phyloP scores from a whole-genome alignment of 1,140 invertebrate genomes.

The Kradibia gibbosae region DNA sequence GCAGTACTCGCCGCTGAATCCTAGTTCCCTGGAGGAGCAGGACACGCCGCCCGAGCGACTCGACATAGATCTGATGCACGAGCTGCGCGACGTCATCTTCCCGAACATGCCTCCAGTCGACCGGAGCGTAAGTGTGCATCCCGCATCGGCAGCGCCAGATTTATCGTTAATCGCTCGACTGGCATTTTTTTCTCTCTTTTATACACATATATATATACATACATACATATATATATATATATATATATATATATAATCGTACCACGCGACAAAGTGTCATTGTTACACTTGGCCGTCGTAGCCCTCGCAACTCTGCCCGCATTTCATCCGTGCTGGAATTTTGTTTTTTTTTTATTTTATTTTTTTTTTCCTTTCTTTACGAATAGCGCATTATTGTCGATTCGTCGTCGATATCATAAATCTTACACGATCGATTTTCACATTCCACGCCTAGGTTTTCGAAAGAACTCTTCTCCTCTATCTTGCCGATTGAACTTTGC shows the following conservation, averaged over 20 bases:
- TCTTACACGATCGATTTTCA: slow-evolving; percentile 3
- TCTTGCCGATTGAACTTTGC: not conserved
- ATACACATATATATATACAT: too few species aligned
- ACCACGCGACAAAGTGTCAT: slow-evolving; percentile 39
- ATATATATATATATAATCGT: too few species aligned
- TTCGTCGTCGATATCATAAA: not conserved
- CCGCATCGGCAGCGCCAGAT: slow-evolving; percentile 10
- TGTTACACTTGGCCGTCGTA: slow-evolving; percentile 5
- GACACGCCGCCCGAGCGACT: slow-evolving; percentile 68
- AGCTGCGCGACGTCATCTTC: slow-evolving; percentile 77
- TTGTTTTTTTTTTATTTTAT: slow-evolving; percentile 18
- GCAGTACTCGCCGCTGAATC: slow-evolving; percentile 74
- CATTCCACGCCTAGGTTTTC: too few species aligned
- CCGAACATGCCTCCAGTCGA: slow-evolving; percentile 73
- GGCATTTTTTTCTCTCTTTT: slow-evolving; percentile 16
- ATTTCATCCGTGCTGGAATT: too few species aligned
- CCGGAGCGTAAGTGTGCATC: slow-evolving; percentile 71
- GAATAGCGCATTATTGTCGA: not conserved
- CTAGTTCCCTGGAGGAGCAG: slow-evolving; percentile 71
- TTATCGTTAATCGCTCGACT: slow-evolving; percentile 23
- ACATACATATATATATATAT: too few species aligned
- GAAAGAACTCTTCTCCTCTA: too few species aligned
- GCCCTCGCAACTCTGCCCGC: not conserved
- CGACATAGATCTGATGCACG: slow-evolving; percentile 79
- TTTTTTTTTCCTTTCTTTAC: slow-evolving; percentile 12